These are phyloP conservation scores for Ferdinandea cuprea DNA, from an alignment of 2,888 invertebrate species.

Conservation along the genomic window DNA sequence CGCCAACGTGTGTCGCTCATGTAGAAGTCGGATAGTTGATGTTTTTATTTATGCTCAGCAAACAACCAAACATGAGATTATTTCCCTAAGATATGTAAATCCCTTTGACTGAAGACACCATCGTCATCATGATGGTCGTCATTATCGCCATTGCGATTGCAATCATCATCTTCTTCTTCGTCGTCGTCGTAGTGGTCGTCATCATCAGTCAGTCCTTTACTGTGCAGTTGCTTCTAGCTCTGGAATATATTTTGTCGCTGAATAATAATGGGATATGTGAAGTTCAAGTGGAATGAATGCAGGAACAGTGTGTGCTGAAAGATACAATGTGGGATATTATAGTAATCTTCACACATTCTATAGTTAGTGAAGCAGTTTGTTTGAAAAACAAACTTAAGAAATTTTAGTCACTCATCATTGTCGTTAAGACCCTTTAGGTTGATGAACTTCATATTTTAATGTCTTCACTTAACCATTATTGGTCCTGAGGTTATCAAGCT, in stretches of 20 bases:
- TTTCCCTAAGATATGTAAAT: conserved; percentile 38
- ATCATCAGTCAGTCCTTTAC: conserved; percentile 7
- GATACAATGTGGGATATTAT: not conserved
- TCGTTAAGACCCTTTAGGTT: too few relatives aligned
- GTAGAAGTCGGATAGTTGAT: conserved; percentile 54
- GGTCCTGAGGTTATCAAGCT: too few relatives aligned
- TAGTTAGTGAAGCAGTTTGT: too few relatives aligned
- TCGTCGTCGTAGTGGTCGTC: conserved; percentile 3
- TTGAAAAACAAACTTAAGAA: too few relatives aligned
- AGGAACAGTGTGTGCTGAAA: not conserved
- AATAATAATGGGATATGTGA: conserved; percentile 31
- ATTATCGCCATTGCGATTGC: not conserved
- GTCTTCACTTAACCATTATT: too few relatives aligned
- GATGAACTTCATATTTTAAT: too few relatives aligned
- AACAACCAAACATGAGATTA: conserved; percentile 46
- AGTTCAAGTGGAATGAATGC: not conserved
- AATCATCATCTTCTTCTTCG: not conserved
- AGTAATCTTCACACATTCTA: too few relatives aligned
- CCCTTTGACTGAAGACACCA: conserved; percentile 34
- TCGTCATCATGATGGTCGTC: conserved; percentile 11
- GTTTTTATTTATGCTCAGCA: conserved; percentile 66
- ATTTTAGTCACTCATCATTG: too few relatives aligned
- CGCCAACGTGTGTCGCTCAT: conserved; percentile 25
- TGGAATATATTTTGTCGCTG: conserved; percentile 43
- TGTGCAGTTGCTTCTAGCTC: conserved; percentile 8